Evolutionary conservation across 2,113 vertebrate genomes (phyloP), one percentile per base, ranked within the genome.

Genomic region (Ochotona curzoniae): DNA sequence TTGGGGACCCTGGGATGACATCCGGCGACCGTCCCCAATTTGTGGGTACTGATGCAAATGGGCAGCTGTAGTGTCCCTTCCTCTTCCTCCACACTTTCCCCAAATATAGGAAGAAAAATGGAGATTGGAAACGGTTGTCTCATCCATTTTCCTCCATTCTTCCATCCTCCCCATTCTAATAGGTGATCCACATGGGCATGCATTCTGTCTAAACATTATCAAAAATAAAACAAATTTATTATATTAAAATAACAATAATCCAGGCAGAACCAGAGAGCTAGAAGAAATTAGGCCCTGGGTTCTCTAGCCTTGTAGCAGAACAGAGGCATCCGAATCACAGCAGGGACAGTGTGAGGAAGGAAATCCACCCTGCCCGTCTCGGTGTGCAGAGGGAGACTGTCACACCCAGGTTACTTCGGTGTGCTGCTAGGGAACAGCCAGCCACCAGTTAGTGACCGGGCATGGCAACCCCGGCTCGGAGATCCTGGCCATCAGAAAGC

Each of bases 281-380:
- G 51, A 57, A 79, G 63, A 18, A 69, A n/a, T 49, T 14, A 15
- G 69, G 49, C 26, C 14, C 10, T 38, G 32, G 23, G 7, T 35
- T 57, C 20, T 49, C 38, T 64, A 13, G 54, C 70, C 69, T 60
- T 20, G 28, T 1, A 75, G 51, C 25, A 64, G 69, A 67, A 51
- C 5, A 64, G 49, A 92, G n/a, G 44, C 21, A n/a, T 9, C 35
- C 9, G 14, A 28, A 51, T 71, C 28, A 12, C 35, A 64, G 63
- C 15, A 30, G 71, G 30, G 23, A 9, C 12, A 2, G 15, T n/a
- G n/a, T 13, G 10, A 17, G 13, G 5, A 28, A 69, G 81, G 44
- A 28, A 70, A 54, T 23, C 69, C 8, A 11, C 9, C 0, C 17
- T 9, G 23, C 2, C 0, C 12, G 25, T 5, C 57, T 28, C 0